Base-by-base conservation (phyloP, 2,888 invertebrate genomes). In the Thymelicus lineola region DNA sequence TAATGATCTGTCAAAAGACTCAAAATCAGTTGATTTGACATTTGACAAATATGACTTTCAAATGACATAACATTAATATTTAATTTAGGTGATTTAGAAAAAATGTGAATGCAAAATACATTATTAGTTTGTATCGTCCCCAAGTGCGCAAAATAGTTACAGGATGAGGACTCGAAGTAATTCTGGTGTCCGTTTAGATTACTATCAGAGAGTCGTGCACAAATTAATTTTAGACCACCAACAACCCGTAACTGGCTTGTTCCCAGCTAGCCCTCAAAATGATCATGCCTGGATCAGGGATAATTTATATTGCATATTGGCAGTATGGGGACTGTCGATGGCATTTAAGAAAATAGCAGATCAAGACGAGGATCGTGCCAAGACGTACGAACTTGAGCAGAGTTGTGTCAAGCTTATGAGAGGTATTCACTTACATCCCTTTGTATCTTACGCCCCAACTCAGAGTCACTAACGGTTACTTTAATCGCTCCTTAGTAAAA, bases 261-360 rank as follows among this genome's bases (percentile, higher is more conserved):
- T 99, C 84, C 98, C 99, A 63, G 98, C 98, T 7, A 98, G 97
- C 80, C 94, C 95, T 55, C 95, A 96, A 6, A 97, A 97, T 85
- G 96, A 97, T 71, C 99, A 99, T 92, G 99, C 99, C 0, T 99
- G 99, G 99, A 98, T 99, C 74, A 95, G 99, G 61, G 99, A 99
- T 88, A 99, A 99, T 94, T 96, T 99, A 1, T 99, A 99, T 86
- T 98, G 98, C 75, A 98, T 99, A 79, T 93, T 99, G 81, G 98
- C 99, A 12, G 98, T 99, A 38, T 99, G 99, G 99, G 99, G 99
- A 0, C 94, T 99, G 14, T 98, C 99, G 0, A 97, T 99, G 97
- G 98, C 99, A 0, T 99, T 99, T 86, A 98, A 98, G 87, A 99
- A 99, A 94, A 98, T 98, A 84, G 99, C 99, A 0, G 99, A 99